Percentiles rank a stretch among this genome's conserved stretches.
Evolutionary conservation across 2,888 invertebrate genomes (phyloP).

Genomic region (Pemphredon lugubris): DNA sequence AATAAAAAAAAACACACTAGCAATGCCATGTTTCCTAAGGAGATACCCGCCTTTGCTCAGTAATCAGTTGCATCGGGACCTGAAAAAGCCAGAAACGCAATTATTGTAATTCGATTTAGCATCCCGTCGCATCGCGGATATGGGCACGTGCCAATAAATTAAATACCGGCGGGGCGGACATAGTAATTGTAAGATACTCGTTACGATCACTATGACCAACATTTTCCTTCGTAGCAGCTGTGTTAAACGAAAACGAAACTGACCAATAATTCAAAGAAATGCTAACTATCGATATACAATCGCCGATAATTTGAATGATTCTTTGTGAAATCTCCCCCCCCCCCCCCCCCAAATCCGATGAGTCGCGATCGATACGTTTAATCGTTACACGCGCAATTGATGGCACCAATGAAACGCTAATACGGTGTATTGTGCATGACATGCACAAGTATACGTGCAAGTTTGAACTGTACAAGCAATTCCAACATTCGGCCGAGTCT

Average conservation of each 20-base stretch:
- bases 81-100: conserved; percentile 66
- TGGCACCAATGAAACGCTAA: neutral
- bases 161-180: conserved; percentile 3
- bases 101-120: conserved; percentile 13
- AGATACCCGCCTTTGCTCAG: conserved; percentile 64
- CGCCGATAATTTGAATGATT: too few species aligned
- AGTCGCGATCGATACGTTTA: too few species aligned
- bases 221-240: too few species aligned
- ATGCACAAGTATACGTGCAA: neutral
- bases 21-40: conserved; percentile 62
- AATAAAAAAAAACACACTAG: conserved; percentile 70
- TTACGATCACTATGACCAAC: too few species aligned
- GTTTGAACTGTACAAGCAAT: neutral
- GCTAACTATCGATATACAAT: too few species aligned
- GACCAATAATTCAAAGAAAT: too few species aligned
- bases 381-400: neutral
- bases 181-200: too few species aligned
- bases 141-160: neutral
- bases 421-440: conserved; percentile 2
- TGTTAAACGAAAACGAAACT: too few species aligned
- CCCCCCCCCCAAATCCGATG: too few species aligned
- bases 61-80: conserved; percentile 79
- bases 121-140: neutral
- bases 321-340: too few species aligned
- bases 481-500: neutral